Evolutionary conservation across 2,888 invertebrate genomes (phyloP), one percentile per base, ranked within the genome.

Genomic region (Latrodectus hesperus): DNA sequence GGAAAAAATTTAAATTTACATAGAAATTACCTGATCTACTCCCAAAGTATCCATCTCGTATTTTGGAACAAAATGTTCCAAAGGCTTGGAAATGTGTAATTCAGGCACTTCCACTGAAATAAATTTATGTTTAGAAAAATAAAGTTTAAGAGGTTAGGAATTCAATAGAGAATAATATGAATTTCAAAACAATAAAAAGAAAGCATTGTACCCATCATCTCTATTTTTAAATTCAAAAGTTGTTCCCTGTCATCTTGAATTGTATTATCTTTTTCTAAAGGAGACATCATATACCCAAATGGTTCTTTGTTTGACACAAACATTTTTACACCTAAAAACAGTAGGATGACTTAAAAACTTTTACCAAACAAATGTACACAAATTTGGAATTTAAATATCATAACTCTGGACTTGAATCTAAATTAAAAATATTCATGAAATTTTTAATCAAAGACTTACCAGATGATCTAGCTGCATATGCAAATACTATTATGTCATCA

Each of bases 401-500:
- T 38, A 38, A 38, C 38, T 38, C 6, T 38, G 38, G 38, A 38
- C 6, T 38, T 38, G 38, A 38, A 38, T 38, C 38, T 38, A 38
- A 38, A 38, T 6, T 38, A 91, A 87, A 90, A 55, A 49, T 6
- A 14, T 9, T 72, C 4, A 26, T 17, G 14, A n/a, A 74, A 1
- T 17, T 38, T 38, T 38, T 38, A 38, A 38, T 38, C 6, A 38
- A 38, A 53, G 26, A 60, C 22, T n/a, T 94, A 94, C 95, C 94
- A 89, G 94, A 94, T 88, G 93, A 93, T 91, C 95, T 95, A 0
- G 97, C 97, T 72, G 96, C 96, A 12, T 96, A 92, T 6, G 98
- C 98, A 93, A 99, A 98, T 0, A 95, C 94, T 89, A 99, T 98
- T 76, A 99, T 97, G 92, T 99, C 99, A 93, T 99, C 98, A 0